A percentile compares a stretch with the other conserved stretches of the same genome.
phyloP scores from a whole-genome alignment of 2,113 vertebrate genomes.

The Zingel zingel region DNA sequence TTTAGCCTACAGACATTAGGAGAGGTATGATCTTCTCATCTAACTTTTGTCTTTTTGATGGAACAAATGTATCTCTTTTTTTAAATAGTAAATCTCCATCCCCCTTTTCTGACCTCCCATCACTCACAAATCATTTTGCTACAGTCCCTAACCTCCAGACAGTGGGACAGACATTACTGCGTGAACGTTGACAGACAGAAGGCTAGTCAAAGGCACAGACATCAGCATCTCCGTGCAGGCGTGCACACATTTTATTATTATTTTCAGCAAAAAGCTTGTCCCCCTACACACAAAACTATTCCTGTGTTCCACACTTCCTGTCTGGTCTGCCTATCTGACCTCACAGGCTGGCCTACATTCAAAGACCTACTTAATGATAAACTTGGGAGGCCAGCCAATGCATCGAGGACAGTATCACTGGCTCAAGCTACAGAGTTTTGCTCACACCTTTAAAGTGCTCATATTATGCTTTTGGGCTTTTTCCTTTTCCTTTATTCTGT shows the following conservation, averaged over 20 bases:
- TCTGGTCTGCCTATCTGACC: slow-evolving; percentile 41
- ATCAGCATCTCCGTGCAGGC: neutral
- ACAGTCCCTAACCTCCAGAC: neutral
- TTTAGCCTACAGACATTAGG: no score
- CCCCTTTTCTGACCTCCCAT: neutral
- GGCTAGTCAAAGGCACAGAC: neutral
- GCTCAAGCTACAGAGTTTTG: neutral
- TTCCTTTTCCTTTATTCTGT: no score
- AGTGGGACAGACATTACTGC: neutral
- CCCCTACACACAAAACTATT: neutral
- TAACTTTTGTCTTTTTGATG: no score
- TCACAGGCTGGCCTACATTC: slow-evolving; percentile 51
- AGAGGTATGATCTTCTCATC: no score
- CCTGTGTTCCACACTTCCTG: neutral
- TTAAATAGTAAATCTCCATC: neutral
- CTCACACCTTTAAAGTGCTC: no score
- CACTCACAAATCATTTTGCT: neutral
- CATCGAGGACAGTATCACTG: slow-evolving; percentile 21
- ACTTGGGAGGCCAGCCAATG: neutral
- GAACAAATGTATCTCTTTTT: no score
- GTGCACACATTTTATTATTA: neutral
- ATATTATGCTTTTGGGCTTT: no score
- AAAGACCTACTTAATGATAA: slow-evolving; percentile 43
- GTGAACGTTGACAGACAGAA: neutral
- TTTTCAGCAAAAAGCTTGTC: neutral